phyloP scores from a whole-genome alignment of 2,113 vertebrate species.

The Malurus alboscapulatus region DNA sequence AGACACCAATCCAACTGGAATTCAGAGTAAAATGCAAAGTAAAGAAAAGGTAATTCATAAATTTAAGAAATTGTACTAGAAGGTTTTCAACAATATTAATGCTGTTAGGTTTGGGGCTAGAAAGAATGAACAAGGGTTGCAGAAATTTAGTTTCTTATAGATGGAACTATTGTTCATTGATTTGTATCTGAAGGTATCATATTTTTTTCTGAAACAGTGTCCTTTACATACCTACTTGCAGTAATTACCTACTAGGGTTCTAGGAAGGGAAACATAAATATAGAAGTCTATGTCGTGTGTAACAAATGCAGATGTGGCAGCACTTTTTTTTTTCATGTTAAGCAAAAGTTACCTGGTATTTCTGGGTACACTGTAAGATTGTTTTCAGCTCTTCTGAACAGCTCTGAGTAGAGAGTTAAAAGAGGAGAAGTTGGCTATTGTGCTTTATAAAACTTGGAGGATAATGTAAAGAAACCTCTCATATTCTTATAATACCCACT shows the following conservation, averaged over 20 bases:
- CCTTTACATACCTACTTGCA: background rate
- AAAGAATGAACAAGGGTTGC: background rate
- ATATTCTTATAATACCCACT: background rate
- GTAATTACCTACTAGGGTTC: background rate
- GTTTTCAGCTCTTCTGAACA: background rate
- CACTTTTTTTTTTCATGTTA: background rate
- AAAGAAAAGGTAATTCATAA: background rate
- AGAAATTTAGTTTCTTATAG: background rate
- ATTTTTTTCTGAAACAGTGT: background rate
- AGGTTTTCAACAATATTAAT: background rate
- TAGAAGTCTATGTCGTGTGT: background rate
- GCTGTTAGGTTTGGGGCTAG: background rate
- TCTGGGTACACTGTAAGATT: background rate
- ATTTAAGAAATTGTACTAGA: background rate
- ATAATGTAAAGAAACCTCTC: background rate
- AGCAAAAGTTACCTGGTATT: background rate
- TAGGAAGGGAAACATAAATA: background rate
- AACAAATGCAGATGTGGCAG: background rate
- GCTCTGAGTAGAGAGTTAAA: background rate
- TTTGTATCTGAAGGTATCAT: background rate
- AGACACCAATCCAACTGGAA: background rate
- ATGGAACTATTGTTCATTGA: background rate
- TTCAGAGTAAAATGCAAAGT: background rate
- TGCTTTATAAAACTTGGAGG: background rate
- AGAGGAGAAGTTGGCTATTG: rapidly evolving